A percentile compares a stretch with the other conserved stretches of the same genome.
Evolutionary conservation across 2,113 vertebrate species (phyloP).

Genomic region (Mobula hypostoma): DNA sequence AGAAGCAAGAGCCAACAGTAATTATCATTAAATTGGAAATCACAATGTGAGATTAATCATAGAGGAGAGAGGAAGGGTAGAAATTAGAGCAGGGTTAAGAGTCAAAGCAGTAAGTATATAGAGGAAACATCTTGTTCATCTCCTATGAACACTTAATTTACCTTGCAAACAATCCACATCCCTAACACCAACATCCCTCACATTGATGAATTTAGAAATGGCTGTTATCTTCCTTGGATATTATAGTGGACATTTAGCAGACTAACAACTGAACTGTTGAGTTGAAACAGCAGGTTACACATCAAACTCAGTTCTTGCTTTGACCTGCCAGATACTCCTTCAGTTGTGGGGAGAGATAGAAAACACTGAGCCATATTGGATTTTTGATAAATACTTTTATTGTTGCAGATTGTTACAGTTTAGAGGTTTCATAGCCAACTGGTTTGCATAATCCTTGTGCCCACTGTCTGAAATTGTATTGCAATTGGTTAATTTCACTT

Average conservation of each 20-base stretch:
- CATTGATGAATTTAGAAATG: neutral
- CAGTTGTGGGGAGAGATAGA: neutral
- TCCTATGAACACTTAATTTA: neutral
- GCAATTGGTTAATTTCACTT: constrained; percentile 26
- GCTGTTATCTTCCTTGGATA: neutral
- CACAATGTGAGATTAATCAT: neutral
- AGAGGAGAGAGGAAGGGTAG: neutral
- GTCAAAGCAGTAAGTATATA: neutral
- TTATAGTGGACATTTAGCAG: neutral
- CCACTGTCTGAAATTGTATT: constrained; percentile 29
- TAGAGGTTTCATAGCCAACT: neutral
- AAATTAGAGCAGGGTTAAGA: neutral
- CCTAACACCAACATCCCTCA: neutral
- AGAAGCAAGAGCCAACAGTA: neutral
- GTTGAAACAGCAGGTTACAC: neutral
- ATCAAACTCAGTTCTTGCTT: neutral
- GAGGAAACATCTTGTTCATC: neutral
- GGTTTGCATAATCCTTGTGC: constrained; percentile 7
- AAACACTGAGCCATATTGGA: constrained; percentile 29
- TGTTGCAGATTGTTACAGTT: constrained; percentile 7
- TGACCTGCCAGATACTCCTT: constrained; percentile 1
- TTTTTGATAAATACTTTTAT: neutral
- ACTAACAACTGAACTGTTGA: neutral
- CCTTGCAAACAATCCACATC: neutral
- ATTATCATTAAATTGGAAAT: neutral